Evolutionary conservation across 2,888 invertebrate genomes (phyloP).

Genomic region (Tenthredo distinguenda): DNA sequence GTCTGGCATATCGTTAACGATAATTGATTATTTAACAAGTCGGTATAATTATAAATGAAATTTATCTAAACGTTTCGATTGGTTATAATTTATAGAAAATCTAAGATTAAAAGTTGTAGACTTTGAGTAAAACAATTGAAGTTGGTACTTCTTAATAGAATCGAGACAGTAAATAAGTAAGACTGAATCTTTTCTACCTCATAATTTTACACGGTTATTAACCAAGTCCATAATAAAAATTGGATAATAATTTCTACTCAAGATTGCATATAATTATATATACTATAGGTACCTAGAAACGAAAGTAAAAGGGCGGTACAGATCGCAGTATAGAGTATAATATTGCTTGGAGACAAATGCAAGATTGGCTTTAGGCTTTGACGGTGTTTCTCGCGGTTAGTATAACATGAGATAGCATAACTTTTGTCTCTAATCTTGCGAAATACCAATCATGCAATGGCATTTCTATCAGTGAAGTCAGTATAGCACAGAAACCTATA

Average conservation of each 20-base stretch:
- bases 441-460: conserved; percentile 54
- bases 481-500: background rate
- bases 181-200: background rate
- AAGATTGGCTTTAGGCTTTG: background rate
- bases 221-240: background rate
- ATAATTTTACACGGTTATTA: background rate
- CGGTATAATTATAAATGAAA: no score
- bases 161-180: no score
- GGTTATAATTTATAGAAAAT: background rate
- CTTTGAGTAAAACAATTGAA: background rate
- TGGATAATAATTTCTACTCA: background rate
- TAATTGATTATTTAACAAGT: background rate
- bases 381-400: background rate
- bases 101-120: background rate
- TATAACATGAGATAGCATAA: background rate
- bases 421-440: conserved; percentile 51
- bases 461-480: conserved; percentile 55
- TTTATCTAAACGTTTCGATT: background rate
- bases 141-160: background rate
- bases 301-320: background rate
- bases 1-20: background rate
- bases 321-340: background rate
- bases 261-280: background rate
- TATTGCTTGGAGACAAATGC: background rate
- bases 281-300: background rate